phyloP scores from a whole-genome alignment of 2,888 invertebrate genomes.

The Hydroisotoma schaefferi region DNA sequence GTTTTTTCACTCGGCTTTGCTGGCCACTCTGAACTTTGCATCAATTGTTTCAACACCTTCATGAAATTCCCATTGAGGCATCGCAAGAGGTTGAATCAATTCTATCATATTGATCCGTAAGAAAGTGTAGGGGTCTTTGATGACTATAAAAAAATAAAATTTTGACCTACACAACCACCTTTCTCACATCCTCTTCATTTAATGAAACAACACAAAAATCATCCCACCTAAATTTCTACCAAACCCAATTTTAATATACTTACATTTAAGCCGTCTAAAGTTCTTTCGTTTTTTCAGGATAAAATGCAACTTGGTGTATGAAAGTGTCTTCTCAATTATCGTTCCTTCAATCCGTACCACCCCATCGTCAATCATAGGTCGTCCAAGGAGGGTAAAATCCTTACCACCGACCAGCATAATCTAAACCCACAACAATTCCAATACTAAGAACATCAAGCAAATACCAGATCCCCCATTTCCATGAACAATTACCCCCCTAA shows the following conservation, averaged over 20 bases:
- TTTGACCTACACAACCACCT: too few species aligned
- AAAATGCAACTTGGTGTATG: slow-evolving; percentile 74
- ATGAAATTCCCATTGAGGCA: slow-evolving; percentile 1
- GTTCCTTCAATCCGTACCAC: slow-evolving; percentile 74
- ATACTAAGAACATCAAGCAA: too few species aligned
- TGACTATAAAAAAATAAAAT: slow-evolving; percentile 49
- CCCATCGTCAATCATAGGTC: slow-evolving; percentile 71
- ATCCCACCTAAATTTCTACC: too few species aligned
- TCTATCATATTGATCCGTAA: slow-evolving; percentile 53
- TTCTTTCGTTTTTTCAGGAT: slow-evolving; percentile 54
- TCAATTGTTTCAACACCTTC: neutral
- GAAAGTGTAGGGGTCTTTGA: slow-evolving; percentile 50
- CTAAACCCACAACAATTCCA: slow-evolving; percentile 51
- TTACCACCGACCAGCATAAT: slow-evolving; percentile 70
- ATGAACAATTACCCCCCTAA: too few species aligned
- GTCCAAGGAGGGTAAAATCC: slow-evolving; percentile 77
- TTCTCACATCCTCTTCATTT: too few species aligned
- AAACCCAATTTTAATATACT: slow-evolving; percentile 52
- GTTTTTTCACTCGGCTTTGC: too few species aligned
- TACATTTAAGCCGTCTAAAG: slow-evolving; percentile 69
- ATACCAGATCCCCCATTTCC: too few species aligned
- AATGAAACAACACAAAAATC: too few species aligned
- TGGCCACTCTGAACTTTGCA: neutral
- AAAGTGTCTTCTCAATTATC: slow-evolving; percentile 75
- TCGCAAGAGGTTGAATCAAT: slow-evolving; percentile 32